Base-by-base conservation (phyloP, 2,888 invertebrate genomes). In the Thymelicus sylvestris region DNA sequence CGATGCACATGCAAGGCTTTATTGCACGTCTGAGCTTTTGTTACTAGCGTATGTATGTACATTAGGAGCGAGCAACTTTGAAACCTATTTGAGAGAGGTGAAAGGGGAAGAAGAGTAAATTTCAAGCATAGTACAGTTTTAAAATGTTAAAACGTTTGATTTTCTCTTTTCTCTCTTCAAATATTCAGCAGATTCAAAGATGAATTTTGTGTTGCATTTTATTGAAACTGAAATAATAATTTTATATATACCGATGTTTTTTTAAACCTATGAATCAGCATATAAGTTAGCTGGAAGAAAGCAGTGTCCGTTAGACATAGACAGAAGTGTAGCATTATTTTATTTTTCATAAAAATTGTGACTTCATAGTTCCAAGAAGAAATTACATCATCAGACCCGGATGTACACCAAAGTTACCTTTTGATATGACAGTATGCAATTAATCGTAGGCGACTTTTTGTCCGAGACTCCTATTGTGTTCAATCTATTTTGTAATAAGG, bases 1-100 rank as follows among this genome's bases (percentile, higher is more conserved):
- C 59, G 19, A 59, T 38, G 59, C 59, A 39, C 38, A 31, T 31
- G 31, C 31, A 57, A 59, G 59, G 38, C 59, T 59, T 59, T 59
- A 59, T 59, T 59, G 59, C 59, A 31, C 57, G 31, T 59, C n/a
- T 59, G 59, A 39, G 59, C 59, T 59, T 55, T 55, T 59, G 59
- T 59, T 59, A 59, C 59, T 39, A n/a, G n/a, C n/a, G n/a, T n/a
- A 59, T 7, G 59, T 39, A 59, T 39, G 59, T 59, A 59, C 39
- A 59, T 59, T 39, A 59, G 39, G 2, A 1, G 6, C n/a, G n/a
- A 59, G 31, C 12, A 8, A 59, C 59, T 24, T 55, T 24, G 10
- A 55, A 24, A 55, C n/a, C 55, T 55, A 55, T 55, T 55, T 55
- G 55, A 24, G 24, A 24, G 12, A 31, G 24, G 55, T 24, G 24